Evolutionary conservation across 2,797 vertebrate genomes (phyloP).

Genomic region (Tarsius wallacei): DNA sequence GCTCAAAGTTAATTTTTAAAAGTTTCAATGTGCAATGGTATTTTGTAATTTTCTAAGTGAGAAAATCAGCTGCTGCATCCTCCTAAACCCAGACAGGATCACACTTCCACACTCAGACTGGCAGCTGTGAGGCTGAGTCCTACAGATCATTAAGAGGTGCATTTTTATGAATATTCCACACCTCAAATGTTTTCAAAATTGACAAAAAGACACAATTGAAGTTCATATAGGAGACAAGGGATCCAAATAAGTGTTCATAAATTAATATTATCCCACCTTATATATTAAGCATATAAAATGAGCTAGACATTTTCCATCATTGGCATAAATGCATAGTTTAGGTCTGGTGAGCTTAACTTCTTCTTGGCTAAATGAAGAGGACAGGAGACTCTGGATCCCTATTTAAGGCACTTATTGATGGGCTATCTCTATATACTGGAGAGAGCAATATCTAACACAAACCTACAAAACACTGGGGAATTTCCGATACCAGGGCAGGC

Average conservation of each 20-base stretch:
- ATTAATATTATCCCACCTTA: fast-evolving
- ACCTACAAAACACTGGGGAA: background rate
- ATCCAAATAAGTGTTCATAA: background rate
- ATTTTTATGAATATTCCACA: fast-evolving
- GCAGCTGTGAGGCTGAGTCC: fast-evolving
- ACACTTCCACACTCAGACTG: background rate
- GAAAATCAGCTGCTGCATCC: no score
- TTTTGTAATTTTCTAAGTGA: background rate
- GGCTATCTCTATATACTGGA: background rate
- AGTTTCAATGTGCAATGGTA: fast-evolving
- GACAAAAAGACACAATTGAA: background rate
- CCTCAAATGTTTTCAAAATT: background rate
- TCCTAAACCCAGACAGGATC: background rate
- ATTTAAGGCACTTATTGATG: fast-evolving
- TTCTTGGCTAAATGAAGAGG: no score
- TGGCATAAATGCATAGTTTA: background rate
- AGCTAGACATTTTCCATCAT: fast-evolving
- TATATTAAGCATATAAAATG: fast-evolving
- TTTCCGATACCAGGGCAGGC: fast-evolving
- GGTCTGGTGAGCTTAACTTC: background rate
- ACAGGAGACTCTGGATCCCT: fast-evolving
- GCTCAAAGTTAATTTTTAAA: background rate
- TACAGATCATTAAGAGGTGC: fast-evolving
- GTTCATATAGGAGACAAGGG: background rate
- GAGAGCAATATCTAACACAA: background rate